These are phyloP conservation scores for Oriolus oriolus DNA, from an alignment of 2,113 vertebrate species.

Conservation along the genomic window DNA sequence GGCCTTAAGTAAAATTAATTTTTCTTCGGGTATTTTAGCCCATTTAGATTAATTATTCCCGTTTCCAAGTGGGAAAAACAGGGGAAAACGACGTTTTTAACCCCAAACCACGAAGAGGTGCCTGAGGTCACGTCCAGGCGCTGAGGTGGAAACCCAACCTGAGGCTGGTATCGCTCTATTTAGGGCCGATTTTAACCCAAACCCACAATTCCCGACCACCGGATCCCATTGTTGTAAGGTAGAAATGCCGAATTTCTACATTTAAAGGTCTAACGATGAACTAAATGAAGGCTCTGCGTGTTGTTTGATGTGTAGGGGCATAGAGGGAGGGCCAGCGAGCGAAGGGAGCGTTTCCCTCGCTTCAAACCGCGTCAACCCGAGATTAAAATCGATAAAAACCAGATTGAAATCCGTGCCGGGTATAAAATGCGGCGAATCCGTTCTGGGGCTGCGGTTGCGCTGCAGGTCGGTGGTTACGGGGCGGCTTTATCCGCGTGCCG, in stretches of 20 bases:
- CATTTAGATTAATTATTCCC: too few species aligned
- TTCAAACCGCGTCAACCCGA: not conserved
- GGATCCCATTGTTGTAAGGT: rapidly evolving
- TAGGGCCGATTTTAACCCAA: rapidly evolving
- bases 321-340: rapidly evolving
- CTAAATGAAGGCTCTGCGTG: rapidly evolving
- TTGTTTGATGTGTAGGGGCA: not conserved
- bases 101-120: not conserved
- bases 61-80: rapidly evolving
- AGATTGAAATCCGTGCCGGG: not conserved
- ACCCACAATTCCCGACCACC: rapidly evolving
- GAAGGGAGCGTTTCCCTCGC: not conserved
- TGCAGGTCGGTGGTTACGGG: not conserved
- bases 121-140: not conserved
- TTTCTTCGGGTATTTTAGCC: rapidly evolving
- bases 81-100: rapidly evolving
- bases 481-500: not conserved
- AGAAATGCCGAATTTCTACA: rapidly evolving
- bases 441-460: not conserved
- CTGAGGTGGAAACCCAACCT: not conserved
- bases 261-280: rapidly evolving
- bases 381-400: rapidly evolving
- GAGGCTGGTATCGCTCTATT: rapidly evolving
- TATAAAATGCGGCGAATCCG: rapidly evolving
- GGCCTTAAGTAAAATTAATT: not conserved